A percentile compares a stretch with the other conserved stretches of the same genome.
Conservation (phyloP, 2,797 vertebrate species). For the Eulemur mongoz region DNA sequence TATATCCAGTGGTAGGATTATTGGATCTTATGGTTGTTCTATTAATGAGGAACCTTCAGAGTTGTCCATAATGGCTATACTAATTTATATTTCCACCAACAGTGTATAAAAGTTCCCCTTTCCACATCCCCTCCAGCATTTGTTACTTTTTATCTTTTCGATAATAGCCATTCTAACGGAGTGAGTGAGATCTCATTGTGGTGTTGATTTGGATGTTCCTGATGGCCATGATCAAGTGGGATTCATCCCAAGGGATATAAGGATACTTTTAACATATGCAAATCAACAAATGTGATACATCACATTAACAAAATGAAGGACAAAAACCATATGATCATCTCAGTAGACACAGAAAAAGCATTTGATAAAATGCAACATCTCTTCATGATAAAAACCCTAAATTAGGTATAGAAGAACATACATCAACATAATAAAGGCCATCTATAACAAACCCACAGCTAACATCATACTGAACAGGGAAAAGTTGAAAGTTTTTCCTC, state of each 20-base stretch:
- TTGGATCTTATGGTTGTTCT: background rate
- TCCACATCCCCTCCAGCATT: background rate
- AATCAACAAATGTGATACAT: background rate
- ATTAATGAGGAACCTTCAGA: background rate
- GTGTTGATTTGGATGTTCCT: background rate
- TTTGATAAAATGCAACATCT: background rate
- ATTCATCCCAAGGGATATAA: background rate
- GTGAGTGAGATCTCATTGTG: background rate
- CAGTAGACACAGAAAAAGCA: background rate
- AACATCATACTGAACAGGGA: background rate
- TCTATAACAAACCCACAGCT: background rate
- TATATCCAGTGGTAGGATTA: background rate
- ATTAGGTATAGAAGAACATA: background rate
- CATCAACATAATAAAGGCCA: background rate
- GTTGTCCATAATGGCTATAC: background rate
- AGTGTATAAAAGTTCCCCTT: background rate
- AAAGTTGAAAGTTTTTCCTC: background rate
- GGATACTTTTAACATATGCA: background rate
- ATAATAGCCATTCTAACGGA: background rate
- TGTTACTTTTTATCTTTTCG: background rate
- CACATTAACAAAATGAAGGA: background rate
- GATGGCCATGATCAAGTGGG: background rate
- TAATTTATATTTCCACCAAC: background rate
- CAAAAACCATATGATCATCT: background rate
- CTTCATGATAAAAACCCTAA: background rate